These are phyloP conservation scores for Aplodontia rufa DNA, from an alignment of 2,113 vertebrate species.

Conservation along the genomic window DNA sequence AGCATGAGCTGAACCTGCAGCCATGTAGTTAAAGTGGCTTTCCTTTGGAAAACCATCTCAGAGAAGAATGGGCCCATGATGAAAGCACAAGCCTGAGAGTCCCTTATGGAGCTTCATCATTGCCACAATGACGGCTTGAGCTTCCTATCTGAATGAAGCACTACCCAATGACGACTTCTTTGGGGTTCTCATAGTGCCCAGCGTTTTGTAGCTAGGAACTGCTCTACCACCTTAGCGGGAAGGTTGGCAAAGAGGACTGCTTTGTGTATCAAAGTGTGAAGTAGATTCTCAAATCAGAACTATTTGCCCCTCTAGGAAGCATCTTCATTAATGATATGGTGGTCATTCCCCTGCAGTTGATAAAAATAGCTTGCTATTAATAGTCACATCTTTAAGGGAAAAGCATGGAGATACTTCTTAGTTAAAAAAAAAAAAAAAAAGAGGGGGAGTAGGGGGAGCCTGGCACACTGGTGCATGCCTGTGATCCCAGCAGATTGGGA, in stretches of 20 bases:
- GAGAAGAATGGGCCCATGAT: not conserved
- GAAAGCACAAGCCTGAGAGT: not conserved
- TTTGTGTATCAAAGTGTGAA: not conserved
- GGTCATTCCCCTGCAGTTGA: not conserved
- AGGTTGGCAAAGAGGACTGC: not conserved
- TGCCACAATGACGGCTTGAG: not conserved
- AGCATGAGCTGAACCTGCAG: not conserved
- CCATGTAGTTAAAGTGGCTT: not conserved
- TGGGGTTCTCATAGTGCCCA: not conserved
- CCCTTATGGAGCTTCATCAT: rapidly evolving
- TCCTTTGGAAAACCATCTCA: not conserved
- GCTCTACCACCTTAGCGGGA: not conserved
- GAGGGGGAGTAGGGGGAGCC: no score
- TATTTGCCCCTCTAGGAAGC: not conserved
- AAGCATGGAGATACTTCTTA: not conserved
- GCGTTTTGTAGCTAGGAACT: not conserved
- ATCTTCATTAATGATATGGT: not conserved
- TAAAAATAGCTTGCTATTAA: not conserved
- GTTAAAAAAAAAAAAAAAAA: no score
- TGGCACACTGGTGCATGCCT: no score
- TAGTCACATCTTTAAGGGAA: not conserved
- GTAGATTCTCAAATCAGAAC: not conserved
- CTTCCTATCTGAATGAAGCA: not conserved
- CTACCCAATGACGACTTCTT: not conserved
- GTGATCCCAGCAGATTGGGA: no score